A percentile compares a stretch with the other conserved stretches of the same genome.
These are phyloP conservation scores for Xestia rhomboidea DNA, from an alignment of 2,888 invertebrate genomes.

Conservation along the genomic window DNA sequence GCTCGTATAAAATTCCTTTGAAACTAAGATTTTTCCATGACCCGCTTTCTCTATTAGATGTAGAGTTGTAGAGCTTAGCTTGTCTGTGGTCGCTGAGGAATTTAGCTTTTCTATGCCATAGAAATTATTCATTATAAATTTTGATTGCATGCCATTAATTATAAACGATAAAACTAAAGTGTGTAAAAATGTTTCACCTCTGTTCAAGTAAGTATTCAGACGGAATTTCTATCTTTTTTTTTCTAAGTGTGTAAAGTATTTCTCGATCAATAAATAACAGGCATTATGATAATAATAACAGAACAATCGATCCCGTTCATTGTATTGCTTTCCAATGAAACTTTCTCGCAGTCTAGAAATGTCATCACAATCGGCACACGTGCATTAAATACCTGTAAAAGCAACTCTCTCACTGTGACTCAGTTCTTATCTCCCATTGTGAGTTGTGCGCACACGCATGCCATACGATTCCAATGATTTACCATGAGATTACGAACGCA, in stretches of 20 bases:
- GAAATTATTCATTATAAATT: not conserved
- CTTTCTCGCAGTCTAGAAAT: conserved; percentile 61
- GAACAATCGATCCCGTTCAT: conserved; percentile 49
- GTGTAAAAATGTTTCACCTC: not conserved
- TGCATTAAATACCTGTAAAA: conserved; percentile 60
- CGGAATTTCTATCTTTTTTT: not conserved
- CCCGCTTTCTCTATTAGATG: conserved; percentile 60
- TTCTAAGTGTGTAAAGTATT: not conserved
- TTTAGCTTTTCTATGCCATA: not conserved
- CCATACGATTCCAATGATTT: conserved; percentile 58
- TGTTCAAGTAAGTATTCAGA: not conserved
- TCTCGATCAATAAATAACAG: conserved; percentile 2
- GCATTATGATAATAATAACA: conserved; percentile 8
- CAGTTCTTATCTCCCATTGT: conserved; percentile 72
- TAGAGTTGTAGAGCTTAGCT: conserved; percentile 41
- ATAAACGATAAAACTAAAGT: not conserved
- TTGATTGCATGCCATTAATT: not conserved
- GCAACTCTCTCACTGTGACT: conserved; percentile 71
- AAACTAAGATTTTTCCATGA: conserved; percentile 51
- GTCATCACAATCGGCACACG: conserved; percentile 49
- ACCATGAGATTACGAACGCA: conserved; percentile 53
- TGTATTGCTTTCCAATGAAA: conserved; percentile 60
- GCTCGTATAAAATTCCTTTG: conserved; percentile 29
- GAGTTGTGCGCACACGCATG: conserved; percentile 58
- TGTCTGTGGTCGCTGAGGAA: conserved; percentile 27